phyloP scores from a whole-genome alignment of 2,113 vertebrate species.

The Sprattus sprattus region DNA sequence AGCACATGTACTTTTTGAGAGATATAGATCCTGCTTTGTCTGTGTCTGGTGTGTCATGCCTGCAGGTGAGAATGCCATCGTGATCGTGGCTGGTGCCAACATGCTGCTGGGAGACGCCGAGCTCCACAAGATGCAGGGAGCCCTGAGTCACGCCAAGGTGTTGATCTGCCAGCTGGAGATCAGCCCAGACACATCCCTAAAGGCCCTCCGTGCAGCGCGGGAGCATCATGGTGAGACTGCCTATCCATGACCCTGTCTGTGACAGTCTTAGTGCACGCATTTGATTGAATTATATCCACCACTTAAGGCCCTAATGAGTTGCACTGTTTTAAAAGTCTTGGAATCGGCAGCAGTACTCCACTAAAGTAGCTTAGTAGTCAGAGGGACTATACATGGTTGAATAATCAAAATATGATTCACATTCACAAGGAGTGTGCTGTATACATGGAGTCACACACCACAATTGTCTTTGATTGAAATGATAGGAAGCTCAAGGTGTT shows the following conservation, averaged over 20 bases:
- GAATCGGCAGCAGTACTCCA: not conserved
- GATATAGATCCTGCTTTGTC: not conserved
- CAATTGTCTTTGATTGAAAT: not conserved
- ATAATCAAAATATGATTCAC: not conserved
- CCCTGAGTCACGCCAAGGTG: constrained; percentile 80
- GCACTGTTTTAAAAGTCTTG: not conserved
- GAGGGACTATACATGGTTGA: not conserved
- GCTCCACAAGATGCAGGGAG: constrained; percentile 72
- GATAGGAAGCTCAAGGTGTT: constrained; percentile 16
- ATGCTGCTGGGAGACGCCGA: constrained; percentile 83
- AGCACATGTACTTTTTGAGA: not conserved
- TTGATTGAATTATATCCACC: not conserved
- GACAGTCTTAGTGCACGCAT: not conserved
- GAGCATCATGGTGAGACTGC: constrained; percentile 76
- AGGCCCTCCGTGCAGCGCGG: constrained; percentile 83
- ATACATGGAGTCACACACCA: not conserved
- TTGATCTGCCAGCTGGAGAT: constrained; percentile 94
- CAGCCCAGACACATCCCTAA: constrained; percentile 75
- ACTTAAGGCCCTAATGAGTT: not conserved
- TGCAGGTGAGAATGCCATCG: constrained; percentile 91
- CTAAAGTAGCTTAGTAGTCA: not conserved
- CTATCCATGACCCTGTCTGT: no score
- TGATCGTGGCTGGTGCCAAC: constrained; percentile 94
- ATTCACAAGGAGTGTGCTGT: not conserved
- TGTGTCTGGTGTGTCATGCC: constrained; percentile 19